These are phyloP conservation scores for Palythoa caribaeorum DNA, from an alignment of 92 coral and sea anemone species.

Conservation along the genomic window DNA sequence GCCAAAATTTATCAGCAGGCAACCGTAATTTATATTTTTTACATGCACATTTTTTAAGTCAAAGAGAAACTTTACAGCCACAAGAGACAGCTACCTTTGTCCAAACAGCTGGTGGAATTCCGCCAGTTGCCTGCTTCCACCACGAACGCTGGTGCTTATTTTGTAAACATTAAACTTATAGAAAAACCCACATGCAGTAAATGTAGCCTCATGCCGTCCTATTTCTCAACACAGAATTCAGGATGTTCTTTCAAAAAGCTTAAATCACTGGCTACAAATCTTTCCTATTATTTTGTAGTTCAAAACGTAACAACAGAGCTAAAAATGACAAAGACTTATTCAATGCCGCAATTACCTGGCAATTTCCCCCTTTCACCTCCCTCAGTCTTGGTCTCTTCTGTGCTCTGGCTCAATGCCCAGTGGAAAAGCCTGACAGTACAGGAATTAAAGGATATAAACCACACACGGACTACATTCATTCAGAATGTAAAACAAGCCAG, in stretches of 20 bases:
- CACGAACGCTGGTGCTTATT: no score
- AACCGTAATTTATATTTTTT: no score
- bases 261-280: constrained; percentile 40
- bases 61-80: no score
- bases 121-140: no score
- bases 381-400: constrained; percentile 37
- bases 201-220: constrained; percentile 52
- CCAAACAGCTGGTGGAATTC: no score
- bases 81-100: no score
- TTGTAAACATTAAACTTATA: neutral
- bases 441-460: neutral
- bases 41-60: no score
- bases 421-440: constrained; percentile 63
- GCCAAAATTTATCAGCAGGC: no score
- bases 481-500: no score
- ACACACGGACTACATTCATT: no score
- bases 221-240: constrained; percentile 44
- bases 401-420: constrained; percentile 73
- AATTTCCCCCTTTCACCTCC: constrained; percentile 52
- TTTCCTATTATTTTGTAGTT: neutral
- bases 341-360: constrained; percentile 53
- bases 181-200: neutral
- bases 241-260: neutral
- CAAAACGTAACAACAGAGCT: no score
- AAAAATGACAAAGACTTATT: neutral